Percentiles rank a stretch among this genome's conserved stretches.
These are phyloP conservation scores for Cyprinodon diabolis DNA, from an alignment of 2,797 vertebrate genomes.

Conservation along the genomic window DNA sequence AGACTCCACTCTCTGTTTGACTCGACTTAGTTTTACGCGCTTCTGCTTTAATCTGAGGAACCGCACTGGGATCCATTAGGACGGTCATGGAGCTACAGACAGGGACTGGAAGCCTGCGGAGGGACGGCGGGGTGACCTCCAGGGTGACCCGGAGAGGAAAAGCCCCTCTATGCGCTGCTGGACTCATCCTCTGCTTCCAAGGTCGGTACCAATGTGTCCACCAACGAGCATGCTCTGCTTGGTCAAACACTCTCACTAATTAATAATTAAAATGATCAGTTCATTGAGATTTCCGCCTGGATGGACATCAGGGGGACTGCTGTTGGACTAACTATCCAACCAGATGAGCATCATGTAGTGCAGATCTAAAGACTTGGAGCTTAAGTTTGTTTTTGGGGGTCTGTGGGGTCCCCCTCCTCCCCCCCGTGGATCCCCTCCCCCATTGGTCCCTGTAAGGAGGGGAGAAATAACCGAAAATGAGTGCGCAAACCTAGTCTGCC, in stretches of 20 bases:
- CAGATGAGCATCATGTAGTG: background rate
- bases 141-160: slow-evolving; percentile 35
- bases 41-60: slow-evolving; percentile 19
- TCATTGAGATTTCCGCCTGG: background rate
- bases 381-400: slow-evolving; percentile 27
- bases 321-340: background rate
- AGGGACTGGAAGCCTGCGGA: slow-evolving; percentile 36
- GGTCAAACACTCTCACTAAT: background rate
- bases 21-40: slow-evolving; percentile 14
- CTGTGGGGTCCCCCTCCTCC: too few relatives aligned
- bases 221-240: background rate
- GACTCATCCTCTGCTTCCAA: slow-evolving; percentile 71
- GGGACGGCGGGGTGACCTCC: slow-evolving; percentile 40
- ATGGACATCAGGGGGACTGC: background rate
- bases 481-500: background rate
- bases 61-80: slow-evolving; percentile 28
- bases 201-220: slow-evolving; percentile 61
- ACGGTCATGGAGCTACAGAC: slow-evolving; percentile 66
- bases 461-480: slow-evolving; percentile 11
- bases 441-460: slow-evolving; percentile 2
- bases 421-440: slow-evolving; percentile 29
- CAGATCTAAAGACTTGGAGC: background rate
- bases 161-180: slow-evolving; percentile 39
- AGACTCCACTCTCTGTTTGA: slow-evolving; percentile 13
- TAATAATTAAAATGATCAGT: slow-evolving; percentile 6